Conservation (phyloP, 2,888 invertebrate genomes). For the Mimumesa dahlbomi region DNA sequence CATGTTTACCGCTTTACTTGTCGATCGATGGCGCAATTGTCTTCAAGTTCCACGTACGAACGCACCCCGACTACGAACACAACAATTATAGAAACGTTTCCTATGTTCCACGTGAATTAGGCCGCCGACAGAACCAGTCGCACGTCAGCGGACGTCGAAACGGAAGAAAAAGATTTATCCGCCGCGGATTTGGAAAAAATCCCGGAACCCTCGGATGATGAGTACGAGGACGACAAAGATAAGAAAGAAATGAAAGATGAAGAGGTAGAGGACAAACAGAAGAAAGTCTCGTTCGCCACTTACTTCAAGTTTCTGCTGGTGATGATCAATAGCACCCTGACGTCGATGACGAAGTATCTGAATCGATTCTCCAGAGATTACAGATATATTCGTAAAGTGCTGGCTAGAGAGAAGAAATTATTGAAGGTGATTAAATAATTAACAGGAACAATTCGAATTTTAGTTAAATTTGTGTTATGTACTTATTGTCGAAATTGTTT, state of each 20-base stretch:
- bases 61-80: not conserved
- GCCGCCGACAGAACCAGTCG: conserved; percentile 66
- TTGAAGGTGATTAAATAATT: conserved; percentile 85
- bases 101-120: conserved; percentile 49
- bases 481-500: conserved; percentile 2
- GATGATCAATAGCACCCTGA: conserved; percentile 89
- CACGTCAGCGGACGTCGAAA: conserved; percentile 68
- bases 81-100: not conserved
- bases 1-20: not conserved
- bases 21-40: conserved; percentile 17
- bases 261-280: conserved; percentile 74
- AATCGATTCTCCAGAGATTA: conserved; percentile 96
- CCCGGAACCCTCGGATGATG: conserved; percentile 69
- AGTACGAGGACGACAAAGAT: conserved; percentile 63
- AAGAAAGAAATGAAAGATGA: conserved; percentile 25
- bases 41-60: conserved; percentile 37
- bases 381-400: conserved; percentile 94
- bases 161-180: conserved; percentile 64
- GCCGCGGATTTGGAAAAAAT: conserved; percentile 61
- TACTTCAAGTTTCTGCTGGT: conserved; percentile 85
- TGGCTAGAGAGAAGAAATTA: conserved; percentile 93
- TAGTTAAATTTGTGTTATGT: not conserved
- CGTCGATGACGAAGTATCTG: conserved; percentile 90
- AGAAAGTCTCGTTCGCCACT: conserved; percentile 82
- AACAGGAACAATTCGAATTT: no score